Evolutionary conservation across 1,140 invertebrate species (phyloP).

Genomic region (Diorhabda carinulata): DNA sequence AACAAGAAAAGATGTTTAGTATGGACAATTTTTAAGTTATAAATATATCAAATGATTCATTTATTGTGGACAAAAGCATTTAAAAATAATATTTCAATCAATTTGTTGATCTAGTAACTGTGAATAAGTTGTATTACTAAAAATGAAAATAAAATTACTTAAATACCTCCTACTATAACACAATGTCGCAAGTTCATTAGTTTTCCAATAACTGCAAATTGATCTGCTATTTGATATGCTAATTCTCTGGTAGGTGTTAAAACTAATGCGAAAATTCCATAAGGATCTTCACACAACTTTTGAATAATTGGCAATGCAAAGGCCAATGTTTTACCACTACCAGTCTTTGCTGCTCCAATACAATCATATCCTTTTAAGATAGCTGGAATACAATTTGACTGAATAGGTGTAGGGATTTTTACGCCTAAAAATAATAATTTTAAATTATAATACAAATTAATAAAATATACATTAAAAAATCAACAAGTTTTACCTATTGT

Average conservation of each 20-base stretch:
- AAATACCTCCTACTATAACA: constrained; percentile 74
- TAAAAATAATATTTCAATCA: too few species aligned
- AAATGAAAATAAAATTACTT: too few species aligned
- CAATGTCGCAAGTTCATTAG: constrained; percentile 76
- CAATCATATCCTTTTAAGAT: constrained; percentile 83
- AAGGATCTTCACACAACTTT: constrained; percentile 84
- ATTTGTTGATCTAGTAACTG: too few species aligned
- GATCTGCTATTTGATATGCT: constrained; percentile 88
- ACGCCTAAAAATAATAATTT: constrained; percentile 58
- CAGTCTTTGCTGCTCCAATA: constrained; percentile 94
- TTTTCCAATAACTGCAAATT: constrained; percentile 86
- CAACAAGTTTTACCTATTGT: constrained; percentile 32
- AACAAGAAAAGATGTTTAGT: too few species aligned
- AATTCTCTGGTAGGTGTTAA: constrained; percentile 95
- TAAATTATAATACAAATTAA: background rate
- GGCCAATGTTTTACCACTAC: constrained; percentile 95
- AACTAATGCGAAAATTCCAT: constrained; percentile 91
- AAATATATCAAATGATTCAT: too few species aligned
- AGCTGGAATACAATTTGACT: constrained; percentile 73
- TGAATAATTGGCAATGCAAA: constrained; percentile 96
- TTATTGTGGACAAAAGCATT: too few species aligned
- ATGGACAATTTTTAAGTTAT: too few species aligned
- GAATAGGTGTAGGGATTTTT: constrained; percentile 79
- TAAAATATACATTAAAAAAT: constrained; percentile 12
- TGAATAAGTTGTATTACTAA: too few species aligned